A percentile compares a stretch with the other conserved stretches of the same genome.
phyloP scores from a whole-genome alignment of 2,888 invertebrate genomes.

The Melieria omissa region DNA sequence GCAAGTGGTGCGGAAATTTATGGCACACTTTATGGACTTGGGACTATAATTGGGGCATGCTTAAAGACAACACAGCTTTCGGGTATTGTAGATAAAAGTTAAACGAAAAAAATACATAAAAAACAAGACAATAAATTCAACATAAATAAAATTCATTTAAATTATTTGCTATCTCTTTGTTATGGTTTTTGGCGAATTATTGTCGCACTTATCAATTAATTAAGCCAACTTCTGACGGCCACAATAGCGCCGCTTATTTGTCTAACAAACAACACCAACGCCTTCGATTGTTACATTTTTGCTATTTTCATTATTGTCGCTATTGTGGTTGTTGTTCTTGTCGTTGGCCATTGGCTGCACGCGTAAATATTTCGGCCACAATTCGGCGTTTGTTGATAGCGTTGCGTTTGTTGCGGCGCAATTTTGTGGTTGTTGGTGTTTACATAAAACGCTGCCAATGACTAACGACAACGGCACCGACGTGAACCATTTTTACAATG shows the following conservation, averaged over 20 bases:
- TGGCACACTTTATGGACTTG: no score
- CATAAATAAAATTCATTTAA: neutral
- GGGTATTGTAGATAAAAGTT: no score
- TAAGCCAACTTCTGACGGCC: no score
- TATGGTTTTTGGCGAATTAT: no score
- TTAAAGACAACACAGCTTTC: no score
- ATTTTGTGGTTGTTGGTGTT: neutral
- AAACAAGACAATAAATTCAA: neutral
- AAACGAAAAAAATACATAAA: neutral
- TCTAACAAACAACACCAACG: slow-evolving; percentile 8
- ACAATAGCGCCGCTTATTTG: neutral
- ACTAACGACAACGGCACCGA: slow-evolving; percentile 15
- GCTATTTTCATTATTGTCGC: neutral
- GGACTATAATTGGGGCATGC: no score
- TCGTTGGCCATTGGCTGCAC: slow-evolving; percentile 7
- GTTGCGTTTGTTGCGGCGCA: neutral
- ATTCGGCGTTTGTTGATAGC: neutral
- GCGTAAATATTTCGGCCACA: slow-evolving; percentile 13
- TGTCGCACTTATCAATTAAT: no score
- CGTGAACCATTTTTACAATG: neutral
- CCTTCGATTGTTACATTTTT: slow-evolving; percentile 19
- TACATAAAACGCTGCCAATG: slow-evolving; percentile 15
- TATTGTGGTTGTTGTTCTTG: slow-evolving; percentile 3
- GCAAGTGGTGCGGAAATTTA: no score
- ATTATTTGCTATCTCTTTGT: no score